Base-by-base conservation (phyloP, 2,888 invertebrate genomes). In the Rhopalosiphum nymphaeae region DNA sequence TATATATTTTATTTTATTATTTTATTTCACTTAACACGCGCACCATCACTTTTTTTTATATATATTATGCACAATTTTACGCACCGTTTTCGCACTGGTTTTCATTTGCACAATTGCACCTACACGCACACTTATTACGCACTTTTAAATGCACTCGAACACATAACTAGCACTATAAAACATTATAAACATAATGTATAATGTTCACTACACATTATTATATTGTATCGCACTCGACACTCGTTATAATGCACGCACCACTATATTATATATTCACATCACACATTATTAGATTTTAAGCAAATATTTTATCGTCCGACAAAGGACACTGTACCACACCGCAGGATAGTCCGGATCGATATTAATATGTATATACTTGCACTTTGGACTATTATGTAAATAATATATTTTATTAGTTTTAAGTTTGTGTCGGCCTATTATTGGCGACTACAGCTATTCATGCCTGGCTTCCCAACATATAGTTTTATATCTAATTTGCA, bases 1-100 rank as follows among this genome's bases (percentile, higher is more conserved):
- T 78, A 53, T 44, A n/a, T 61, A 21, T 56, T 29, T 61, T 46
- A 46, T 61, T 13, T 44, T 57, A 53, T 25, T 53, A 36, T 36
- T 42, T 25, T 42, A 61, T 46, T 57, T 16, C 25, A 57, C 11
- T 53, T 36, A 21, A 42, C 89, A 89, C 56, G 9, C 21, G 88
- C 92, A 92, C 92, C 16, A 3, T 46, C 56, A 42, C 78, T 21
- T 78, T 78, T 36, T 78, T 46, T n/a, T 78, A 21, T 78, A 21
- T 92, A 11, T 11, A 92, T 11, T 11, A 92, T 46, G 42, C 88
- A 88, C 67, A 9, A 85, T 57, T 42, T 29, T 21, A 56, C 85
- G 91, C 86, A 86, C 91, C 36, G 13, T 61, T 87, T 85, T 57
- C 61, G 92, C 92, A 92, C 92, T 87, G 10, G 92, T 92, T 87